These are phyloP conservation scores for Protobothrops mucrosquamatus DNA, from an alignment of 2,113 vertebrate species.

Conservation along the genomic window DNA sequence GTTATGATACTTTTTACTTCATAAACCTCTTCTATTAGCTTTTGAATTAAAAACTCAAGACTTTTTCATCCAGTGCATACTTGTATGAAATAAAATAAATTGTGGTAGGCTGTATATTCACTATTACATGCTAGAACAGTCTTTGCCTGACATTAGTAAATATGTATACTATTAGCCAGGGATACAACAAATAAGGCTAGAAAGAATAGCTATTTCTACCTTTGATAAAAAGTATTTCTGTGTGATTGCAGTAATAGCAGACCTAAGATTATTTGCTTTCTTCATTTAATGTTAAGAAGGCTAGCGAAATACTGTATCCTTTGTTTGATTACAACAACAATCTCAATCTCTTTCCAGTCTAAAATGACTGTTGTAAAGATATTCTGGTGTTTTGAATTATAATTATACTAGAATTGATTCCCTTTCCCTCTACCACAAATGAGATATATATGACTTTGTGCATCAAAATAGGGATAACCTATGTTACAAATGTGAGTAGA, in stretches of 20 bases:
- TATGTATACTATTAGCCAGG: neutral
- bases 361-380: conserved; percentile 52
- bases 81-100: neutral
- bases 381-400: conserved; percentile 11
- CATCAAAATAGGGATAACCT: conserved; percentile 39
- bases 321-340: conserved; percentile 40
- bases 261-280: conserved; percentile 39
- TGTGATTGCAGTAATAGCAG: neutral
- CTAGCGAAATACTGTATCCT: conserved; percentile 31
- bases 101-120: neutral
- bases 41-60: neutral
- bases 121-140: neutral
- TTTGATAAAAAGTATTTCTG: neutral
- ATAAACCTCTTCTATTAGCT: neutral
- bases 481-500: conserved; percentile 24
- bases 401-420: conserved; percentile 41
- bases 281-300: conserved; percentile 41
- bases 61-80: neutral
- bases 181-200: neutral
- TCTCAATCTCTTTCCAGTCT: conserved; percentile 24
- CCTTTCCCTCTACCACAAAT: conserved; percentile 13
- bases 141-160: neutral
- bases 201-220: conserved; percentile 8
- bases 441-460: conserved; percentile 34
- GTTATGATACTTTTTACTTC: neutral